A percentile compares a stretch with the other conserved stretches of the same genome.
Evolutionary conservation across 2,113 vertebrate genomes (phyloP).

Genomic region (Zosterops hypoxanthus): DNA sequence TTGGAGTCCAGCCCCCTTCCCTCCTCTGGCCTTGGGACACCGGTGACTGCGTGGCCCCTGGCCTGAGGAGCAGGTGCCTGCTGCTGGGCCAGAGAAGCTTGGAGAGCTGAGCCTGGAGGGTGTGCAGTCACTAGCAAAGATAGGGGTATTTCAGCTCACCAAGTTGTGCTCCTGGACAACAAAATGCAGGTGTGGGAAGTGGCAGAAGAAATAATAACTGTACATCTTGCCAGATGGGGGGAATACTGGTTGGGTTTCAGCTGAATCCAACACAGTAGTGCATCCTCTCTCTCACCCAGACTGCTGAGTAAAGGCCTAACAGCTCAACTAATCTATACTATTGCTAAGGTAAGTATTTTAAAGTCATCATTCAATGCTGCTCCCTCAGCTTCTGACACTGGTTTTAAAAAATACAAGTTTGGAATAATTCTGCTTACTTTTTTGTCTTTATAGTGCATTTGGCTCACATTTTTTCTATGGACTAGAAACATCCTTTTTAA

Average conservation of each 20-base stretch:
- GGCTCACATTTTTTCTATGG: neutral
- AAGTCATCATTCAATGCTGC: neutral
- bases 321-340: neutral
- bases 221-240: rapidly evolving
- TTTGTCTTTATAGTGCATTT: neutral
- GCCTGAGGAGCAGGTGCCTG: rapidly evolving
- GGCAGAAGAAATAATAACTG: neutral
- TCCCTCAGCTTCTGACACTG: neutral
- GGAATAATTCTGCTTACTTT: neutral
- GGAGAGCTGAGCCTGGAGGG: neutral
- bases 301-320: neutral
- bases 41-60: rapidly evolving
- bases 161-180: neutral
- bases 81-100: neutral
- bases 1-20: neutral
- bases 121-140: neutral
- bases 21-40: neutral
- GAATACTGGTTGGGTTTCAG: neutral
- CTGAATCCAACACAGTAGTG: neutral
- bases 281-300: neutral
- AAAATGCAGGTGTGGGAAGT: neutral
- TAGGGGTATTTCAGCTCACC: neutral
- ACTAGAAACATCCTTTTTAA: neutral
- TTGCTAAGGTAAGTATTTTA: neutral
- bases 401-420: neutral